Evolutionary conservation across 2,797 vertebrate species (phyloP).

Genomic region (Delichon dasypus): DNA sequence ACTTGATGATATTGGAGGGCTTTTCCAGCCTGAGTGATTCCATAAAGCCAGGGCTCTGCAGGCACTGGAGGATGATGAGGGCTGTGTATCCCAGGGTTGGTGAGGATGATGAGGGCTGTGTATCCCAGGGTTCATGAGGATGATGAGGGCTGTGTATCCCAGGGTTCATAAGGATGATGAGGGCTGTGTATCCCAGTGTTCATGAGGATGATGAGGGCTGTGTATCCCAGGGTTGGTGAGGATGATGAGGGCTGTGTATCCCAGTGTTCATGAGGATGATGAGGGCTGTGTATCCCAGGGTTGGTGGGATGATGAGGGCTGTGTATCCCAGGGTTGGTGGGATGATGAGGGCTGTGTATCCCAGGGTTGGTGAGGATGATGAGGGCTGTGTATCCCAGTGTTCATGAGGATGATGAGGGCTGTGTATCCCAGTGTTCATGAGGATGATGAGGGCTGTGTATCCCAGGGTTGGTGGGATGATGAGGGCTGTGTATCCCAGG

Average conservation of each 20-base stretch:
- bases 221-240: background rate
- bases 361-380: background rate
- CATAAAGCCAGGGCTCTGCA: background rate
- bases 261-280: background rate
- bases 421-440: no score
- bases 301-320: background rate
- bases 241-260: background rate
- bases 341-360: background rate
- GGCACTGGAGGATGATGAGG: background rate
- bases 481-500: background rate
- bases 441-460: background rate
- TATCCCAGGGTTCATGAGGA: background rate
- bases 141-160: background rate
- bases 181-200: background rate
- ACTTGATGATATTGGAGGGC: rapidly evolving
- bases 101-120: background rate
- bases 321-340: background rate
- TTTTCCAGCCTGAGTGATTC: background rate
- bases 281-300: background rate
- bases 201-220: background rate
- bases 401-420: background rate
- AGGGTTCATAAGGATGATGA: background rate
- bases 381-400: background rate
- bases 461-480: background rate
- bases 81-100: rapidly evolving